Evolutionary conservation across 2,797 vertebrate genomes (phyloP).

Genomic region (Brotula barbata): DNA sequence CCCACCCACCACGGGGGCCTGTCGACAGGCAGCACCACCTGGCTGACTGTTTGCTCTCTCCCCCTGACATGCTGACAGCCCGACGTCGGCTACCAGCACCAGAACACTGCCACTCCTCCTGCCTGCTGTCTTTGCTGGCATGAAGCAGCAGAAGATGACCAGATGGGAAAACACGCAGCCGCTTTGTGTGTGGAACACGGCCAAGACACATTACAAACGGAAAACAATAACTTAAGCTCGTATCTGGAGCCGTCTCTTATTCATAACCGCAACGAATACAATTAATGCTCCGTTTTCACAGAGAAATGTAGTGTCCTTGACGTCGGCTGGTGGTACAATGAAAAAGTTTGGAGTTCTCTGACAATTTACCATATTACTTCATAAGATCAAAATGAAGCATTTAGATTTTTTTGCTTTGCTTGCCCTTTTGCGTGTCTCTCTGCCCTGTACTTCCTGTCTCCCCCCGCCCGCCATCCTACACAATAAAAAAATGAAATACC

Average conservation of each 20-base stretch:
- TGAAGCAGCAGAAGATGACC: conserved; percentile 24
- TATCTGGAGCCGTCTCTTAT: neutral
- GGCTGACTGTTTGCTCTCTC: conserved; percentile 46
- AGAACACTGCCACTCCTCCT: conserved; percentile 47
- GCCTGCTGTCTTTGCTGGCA: conserved; percentile 53
- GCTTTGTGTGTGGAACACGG: conserved; percentile 31
- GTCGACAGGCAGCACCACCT: conserved; percentile 67
- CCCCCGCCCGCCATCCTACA: too few species aligned
- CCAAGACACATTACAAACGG: conserved; percentile 20
- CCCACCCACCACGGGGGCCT: conserved; percentile 30
- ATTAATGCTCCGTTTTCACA: neutral
- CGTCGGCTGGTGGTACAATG: too few species aligned
- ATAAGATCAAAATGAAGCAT: too few species aligned
- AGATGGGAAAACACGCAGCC: conserved; percentile 59
- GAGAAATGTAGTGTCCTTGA: too few species aligned
- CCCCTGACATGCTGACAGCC: conserved; percentile 65
- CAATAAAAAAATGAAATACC: too few species aligned
- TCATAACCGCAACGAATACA: neutral
- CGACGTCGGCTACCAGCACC: conserved; percentile 50
- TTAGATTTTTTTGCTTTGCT: too few species aligned
- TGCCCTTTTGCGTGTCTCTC: too few species aligned
- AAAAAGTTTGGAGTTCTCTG: too few species aligned
- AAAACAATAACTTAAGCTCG: conserved; percentile 1
- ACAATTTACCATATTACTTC: too few species aligned
- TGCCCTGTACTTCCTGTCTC: too few species aligned